Base-by-base conservation (phyloP, 2,113 vertebrate species). In the Fregetta grallaria region DNA sequence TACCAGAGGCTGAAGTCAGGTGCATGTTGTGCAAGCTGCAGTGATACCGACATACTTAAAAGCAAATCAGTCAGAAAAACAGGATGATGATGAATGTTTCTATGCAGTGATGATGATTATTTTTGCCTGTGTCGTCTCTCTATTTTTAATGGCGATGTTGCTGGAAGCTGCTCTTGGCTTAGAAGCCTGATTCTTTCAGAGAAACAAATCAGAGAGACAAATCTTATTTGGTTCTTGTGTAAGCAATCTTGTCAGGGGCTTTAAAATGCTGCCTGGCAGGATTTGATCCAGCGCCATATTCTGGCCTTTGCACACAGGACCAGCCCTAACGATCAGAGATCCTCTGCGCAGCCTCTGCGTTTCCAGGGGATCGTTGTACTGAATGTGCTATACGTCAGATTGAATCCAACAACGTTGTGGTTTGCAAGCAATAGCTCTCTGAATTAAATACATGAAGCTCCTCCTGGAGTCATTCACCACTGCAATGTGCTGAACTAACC, bases 1-100 rank as follows among this genome's bases (percentile, higher is more conserved):
- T 12, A 10, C 55, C 23, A 19, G 53, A 1, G 6, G 55, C 55
- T 40, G 34, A 12, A 50, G 42, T 13, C 79, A 42, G 55, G 59
- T 9, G 26, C 13, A 1, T 11, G 13, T 15, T 52, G 70, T 2
- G 2, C 40, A 66, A 71, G 45, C 4, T 0, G 3, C 21, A 15
- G n/a, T 4, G 22, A 6, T 15, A 6, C 22, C 27, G 36, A 34
- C 79, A 20, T 7, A 49, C 14, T 62, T 18, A 15, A 66, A 42
- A 77, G 27, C 21, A 63, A 65, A 67, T 15, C 62, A 15, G 50
- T 7, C 42, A 50, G 38, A 34, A 34, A 49, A 53, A 25, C 18
- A 25, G 38, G 12, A 40, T 47, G 21, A 13, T 9, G 42, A 45
- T 0, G 1, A 49, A 30, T 3, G 13, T 3, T 68, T 8, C 71